These are phyloP conservation scores for Andrena bucephala DNA, from an alignment of 2,888 invertebrate species.

Conservation along the genomic window DNA sequence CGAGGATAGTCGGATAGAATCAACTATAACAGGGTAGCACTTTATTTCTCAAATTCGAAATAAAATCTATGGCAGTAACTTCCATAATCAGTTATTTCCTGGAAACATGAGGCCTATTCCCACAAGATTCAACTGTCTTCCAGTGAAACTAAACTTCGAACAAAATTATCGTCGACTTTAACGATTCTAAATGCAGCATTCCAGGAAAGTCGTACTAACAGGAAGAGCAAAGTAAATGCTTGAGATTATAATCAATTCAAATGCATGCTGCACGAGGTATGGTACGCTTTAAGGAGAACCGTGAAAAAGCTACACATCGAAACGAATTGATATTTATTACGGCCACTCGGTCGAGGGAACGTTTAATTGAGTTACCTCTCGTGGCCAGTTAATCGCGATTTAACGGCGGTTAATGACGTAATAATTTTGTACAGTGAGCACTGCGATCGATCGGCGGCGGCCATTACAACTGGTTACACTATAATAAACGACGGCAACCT, in stretches of 20 bases:
- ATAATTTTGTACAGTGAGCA: conserved; percentile 39
- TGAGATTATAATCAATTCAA: conserved; percentile 3
- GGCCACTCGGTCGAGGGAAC: conserved; percentile 17
- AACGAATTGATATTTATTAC: conserved; percentile 40
- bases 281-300: not conserved
- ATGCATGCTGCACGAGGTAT: not conserved
- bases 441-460: conserved; percentile 35
- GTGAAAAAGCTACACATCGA: not conserved
- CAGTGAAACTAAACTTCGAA: not conserved
- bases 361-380: conserved; percentile 39
- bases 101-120: not conserved
- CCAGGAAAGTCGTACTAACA: not conserved
- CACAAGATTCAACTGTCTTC: not conserved
- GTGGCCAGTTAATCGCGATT: conserved; percentile 45
- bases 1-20: too few species aligned
- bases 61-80: too few species aligned
- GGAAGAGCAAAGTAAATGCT: not conserved
- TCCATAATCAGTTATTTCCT: too few species aligned
- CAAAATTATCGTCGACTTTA: not conserved
- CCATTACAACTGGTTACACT: conserved; percentile 46
- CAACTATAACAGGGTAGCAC: too few species aligned
- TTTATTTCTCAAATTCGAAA: too few species aligned
- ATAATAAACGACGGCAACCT: conserved; percentile 37
- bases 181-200: not conserved
- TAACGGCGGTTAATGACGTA: conserved; percentile 50